These are phyloP conservation scores for Paguma larvata DNA, from an alignment of 2,797 vertebrate species.

Conservation along the genomic window DNA sequence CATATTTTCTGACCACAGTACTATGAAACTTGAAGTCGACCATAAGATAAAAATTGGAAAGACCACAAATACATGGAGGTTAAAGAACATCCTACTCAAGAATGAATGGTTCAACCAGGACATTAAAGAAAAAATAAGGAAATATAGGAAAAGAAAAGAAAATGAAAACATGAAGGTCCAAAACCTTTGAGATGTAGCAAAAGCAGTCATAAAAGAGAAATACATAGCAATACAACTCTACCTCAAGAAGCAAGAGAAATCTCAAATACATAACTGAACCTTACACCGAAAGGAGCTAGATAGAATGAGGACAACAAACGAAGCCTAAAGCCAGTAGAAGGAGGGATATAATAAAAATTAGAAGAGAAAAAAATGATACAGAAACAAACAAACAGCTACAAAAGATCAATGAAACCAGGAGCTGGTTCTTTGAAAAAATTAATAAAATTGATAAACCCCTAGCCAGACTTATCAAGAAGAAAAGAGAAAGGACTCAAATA, in stretches of 20 bases:
- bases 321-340: not conserved
- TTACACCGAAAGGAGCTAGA: not conserved
- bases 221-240: not conserved
- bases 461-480: not conserved
- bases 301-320: not conserved
- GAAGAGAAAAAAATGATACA: not conserved
- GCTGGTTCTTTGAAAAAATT: not conserved
- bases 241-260: not conserved
- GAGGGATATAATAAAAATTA: not conserved
- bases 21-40: not conserved
- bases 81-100: not conserved
- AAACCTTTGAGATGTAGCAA: not conserved
- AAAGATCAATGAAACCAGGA: not conserved
- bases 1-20: not conserved
- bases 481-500: not conserved
- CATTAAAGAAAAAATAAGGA: not conserved
- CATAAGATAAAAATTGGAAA: not conserved
- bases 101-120: not conserved
- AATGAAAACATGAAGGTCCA: not conserved
- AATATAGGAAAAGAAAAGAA: not conserved
- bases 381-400: not conserved
- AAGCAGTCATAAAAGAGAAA: not conserved
- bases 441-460: not conserved
- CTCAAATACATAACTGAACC: not conserved
- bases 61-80: not conserved